phyloP scores from a whole-genome alignment of 2,888 invertebrate genomes.

The Epicampocera succincta region DNA sequence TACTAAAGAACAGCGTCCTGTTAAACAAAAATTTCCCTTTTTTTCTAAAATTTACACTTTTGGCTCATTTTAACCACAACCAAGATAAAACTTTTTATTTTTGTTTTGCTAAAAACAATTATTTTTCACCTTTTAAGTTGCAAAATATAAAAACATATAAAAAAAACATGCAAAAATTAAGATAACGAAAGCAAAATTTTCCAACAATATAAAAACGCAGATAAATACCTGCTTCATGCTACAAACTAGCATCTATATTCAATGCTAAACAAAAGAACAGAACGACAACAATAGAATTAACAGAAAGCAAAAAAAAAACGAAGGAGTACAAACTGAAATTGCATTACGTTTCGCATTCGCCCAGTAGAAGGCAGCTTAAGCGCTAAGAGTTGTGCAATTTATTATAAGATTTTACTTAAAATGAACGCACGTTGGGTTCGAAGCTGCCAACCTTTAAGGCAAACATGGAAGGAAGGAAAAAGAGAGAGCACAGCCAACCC shows the following conservation, averaged over 20 bases:
- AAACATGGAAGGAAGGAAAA: background rate
- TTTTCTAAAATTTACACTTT: too few species aligned
- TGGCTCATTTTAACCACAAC: background rate
- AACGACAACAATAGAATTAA: constrained; percentile 39
- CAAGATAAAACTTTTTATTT: background rate
- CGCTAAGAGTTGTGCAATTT: constrained; percentile 64
- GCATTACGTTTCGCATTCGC: constrained; percentile 35
- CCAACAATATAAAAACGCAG: constrained; percentile 35
- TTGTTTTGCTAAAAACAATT: background rate
- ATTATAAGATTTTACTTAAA: constrained; percentile 67
- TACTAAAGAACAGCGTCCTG: too few species aligned
- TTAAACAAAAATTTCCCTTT: too few species aligned
- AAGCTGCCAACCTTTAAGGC: constrained; percentile 5
- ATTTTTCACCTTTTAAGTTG: background rate
- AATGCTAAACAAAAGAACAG: constrained; percentile 28
- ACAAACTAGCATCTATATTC: constrained; percentile 44
- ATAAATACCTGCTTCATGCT: constrained; percentile 53
- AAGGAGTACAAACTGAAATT: constrained; percentile 27
- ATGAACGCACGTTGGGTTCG: constrained; percentile 55
- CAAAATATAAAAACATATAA: background rate
- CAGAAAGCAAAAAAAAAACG: constrained; percentile 33
- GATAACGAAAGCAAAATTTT: background rate
- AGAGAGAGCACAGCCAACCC: background rate
- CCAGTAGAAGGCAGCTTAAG: constrained; percentile 49
- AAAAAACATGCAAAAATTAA: constrained; percentile 1